Base-by-base conservation (phyloP, 2,888 invertebrate species). In the Volucella inflata region DNA sequence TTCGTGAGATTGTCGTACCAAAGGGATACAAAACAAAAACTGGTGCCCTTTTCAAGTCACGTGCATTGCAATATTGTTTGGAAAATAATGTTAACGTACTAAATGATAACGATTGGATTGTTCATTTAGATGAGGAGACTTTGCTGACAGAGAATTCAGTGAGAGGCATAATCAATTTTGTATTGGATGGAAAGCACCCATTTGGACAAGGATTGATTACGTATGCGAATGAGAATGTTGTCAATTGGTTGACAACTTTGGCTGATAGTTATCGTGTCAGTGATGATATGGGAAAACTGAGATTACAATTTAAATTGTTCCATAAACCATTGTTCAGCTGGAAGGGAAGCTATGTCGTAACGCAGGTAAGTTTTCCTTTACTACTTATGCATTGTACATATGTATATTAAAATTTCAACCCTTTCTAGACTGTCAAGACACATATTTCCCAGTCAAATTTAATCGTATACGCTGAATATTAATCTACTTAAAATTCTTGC, bases 261-360 rank as follows among this genome's bases (percentile, higher is more conserved):
- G 98, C 98, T 12, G 99, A 99, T 91, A 98, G 97, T 90, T 98
- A 97, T 92, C 95, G 99, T 87, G 98, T 99, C 1, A 97, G 98
- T 30, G 98, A 99, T 93, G 99, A 99, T 90, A 98, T 99, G 98
- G 99, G 99, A 76, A 99, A 99, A 92, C 93, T 99, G 72, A 94
- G 98, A 89, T 94, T 98, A 87, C 98, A 98, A 91, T 98, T 99
- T 90, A 96, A 96, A 89, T 93, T 97, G 92, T 98, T 99, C 91
- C 98, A 98, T 91, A 97, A 97, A 91, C 98, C 99, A 16, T 93
- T 98, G 74, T 98, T 99, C 92, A 98, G 98, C 92, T 98, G 98
- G 98, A 99, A 99, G 93, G 99, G 99, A 83, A 98, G 98, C 53
- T 99, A 97, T 93, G 98, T 99, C 87, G 98, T 99, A 10, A 98